Evolutionary conservation across 53 echinoderm and acorn worm genomes (phyloP).

Genomic region (Paelopatides confundens): DNA sequence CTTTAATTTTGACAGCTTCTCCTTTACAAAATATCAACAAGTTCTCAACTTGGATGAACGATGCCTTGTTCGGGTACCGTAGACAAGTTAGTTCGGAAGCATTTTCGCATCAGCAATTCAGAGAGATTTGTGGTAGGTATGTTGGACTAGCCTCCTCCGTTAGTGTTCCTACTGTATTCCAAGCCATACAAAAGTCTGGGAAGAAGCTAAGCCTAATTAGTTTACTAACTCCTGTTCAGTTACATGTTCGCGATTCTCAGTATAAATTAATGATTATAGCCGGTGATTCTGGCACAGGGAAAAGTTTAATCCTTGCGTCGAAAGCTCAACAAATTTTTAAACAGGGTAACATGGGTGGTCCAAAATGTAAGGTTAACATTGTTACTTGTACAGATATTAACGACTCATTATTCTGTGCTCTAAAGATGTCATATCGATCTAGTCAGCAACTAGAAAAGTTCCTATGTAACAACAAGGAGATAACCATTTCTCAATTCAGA

Average conservation of each 20-base stretch:
- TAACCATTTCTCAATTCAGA: constrained; percentile 6
- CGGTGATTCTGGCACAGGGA: constrained; percentile 34
- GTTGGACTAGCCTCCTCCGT: constrained; percentile 43
- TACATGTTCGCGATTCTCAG: background rate
- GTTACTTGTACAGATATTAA: constrained; percentile 44
- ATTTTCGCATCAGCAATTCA: background rate
- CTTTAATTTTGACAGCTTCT: background rate
- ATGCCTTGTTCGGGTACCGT: background rate
- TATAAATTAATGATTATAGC: background rate
- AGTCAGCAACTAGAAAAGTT: constrained; percentile 21
- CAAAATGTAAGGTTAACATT: background rate
- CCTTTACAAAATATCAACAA: background rate
- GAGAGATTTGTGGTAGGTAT: constrained; percentile 45
- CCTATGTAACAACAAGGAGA: background rate
- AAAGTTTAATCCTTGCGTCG: constrained; percentile 43
- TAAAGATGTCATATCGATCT: constrained; percentile 25
- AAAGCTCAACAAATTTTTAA: constrained; percentile 16
- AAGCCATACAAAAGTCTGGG: constrained; percentile 6
- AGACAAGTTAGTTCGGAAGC: background rate
- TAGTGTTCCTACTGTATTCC: background rate
- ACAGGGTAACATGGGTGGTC: background rate
- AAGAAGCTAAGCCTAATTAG: constrained; percentile 9
- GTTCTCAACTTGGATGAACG: constrained; percentile 2
- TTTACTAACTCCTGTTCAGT: constrained; percentile 10
- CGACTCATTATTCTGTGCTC: constrained; percentile 21